phyloP scores from a whole-genome alignment of 30 jellyfish, hydroid and myxozoan species.

The Turritopsis dohrnii region DNA sequence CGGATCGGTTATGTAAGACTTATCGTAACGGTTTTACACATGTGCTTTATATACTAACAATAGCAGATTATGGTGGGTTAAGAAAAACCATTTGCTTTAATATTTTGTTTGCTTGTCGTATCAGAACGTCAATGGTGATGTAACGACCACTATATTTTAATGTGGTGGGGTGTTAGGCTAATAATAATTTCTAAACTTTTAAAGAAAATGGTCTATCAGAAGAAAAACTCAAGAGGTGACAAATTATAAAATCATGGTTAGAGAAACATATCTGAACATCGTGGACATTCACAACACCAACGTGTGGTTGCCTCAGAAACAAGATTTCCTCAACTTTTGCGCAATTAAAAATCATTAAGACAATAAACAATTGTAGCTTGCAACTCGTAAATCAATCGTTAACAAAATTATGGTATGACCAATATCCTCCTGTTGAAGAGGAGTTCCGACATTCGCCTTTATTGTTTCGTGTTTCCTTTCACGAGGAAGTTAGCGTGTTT shows the following conservation, averaged over 20 bases:
- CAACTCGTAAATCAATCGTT: neutral
- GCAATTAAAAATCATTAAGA: neutral
- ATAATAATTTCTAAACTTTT: too few relatives aligned
- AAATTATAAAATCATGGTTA: neutral
- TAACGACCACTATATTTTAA: neutral
- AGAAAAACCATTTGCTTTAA: neutral
- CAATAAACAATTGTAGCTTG: neutral
- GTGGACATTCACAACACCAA: neutral
- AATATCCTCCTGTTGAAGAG: neutral
- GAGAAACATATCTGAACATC: neutral
- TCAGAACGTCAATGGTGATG: neutral
- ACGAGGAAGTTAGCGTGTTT: neutral
- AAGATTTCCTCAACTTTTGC: neutral
- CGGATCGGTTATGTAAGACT: neutral
- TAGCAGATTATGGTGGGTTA: neutral
- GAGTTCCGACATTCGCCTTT: neutral
- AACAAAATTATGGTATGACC: neutral
- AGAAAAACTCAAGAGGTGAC: neutral
- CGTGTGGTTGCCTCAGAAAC: neutral
- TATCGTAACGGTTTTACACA: neutral
- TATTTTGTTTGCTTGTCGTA: neutral
- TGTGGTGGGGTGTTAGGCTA: neutral
- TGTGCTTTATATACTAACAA: neutral
- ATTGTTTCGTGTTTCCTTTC: neutral
- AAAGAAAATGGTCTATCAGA: too few relatives aligned